Evolutionary conservation across 1,140 invertebrate species (phyloP).

Genomic region (Sitophilus oryzae): DNA sequence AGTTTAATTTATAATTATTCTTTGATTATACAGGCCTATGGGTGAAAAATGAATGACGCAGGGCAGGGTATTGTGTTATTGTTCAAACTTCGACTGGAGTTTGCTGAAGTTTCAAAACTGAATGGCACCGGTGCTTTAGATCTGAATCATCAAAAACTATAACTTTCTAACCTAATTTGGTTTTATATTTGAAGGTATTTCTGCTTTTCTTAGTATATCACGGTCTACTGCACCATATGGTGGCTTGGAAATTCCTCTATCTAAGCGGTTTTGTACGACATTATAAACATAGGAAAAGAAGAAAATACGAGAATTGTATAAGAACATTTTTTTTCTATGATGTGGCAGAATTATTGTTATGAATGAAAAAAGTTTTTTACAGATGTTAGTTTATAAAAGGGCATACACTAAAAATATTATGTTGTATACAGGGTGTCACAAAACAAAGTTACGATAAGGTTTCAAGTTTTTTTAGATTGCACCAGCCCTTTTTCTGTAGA

Average conservation of each 20-base stretch:
- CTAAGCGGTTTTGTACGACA: conserved; percentile 15
- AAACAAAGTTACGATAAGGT: too few relatives aligned
- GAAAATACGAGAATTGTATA: too few relatives aligned
- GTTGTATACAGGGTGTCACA: too few relatives aligned
- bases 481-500: too few relatives aligned
- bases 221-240: conserved; percentile 13
- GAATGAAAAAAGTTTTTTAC: too few relatives aligned
- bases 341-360: too few relatives aligned
- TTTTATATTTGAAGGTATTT: conserved; percentile 22
- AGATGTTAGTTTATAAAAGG: too few relatives aligned
- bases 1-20: conserved; percentile 15
- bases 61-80: conserved; percentile 17
- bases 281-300: too few relatives aligned
- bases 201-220: conserved; percentile 17
- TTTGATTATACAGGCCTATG: conserved; percentile 1
- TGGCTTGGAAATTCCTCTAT: conserved; percentile 13
- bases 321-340: too few relatives aligned
- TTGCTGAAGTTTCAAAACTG: conserved; percentile 17
- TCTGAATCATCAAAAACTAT: conserved; percentile 23
- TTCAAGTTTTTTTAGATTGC: too few relatives aligned
- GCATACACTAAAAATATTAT: too few relatives aligned
- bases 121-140: conserved; percentile 16
- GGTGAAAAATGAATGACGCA: conserved; percentile 12
- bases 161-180: conserved; percentile 23
- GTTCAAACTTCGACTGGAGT: conserved; percentile 18